These are phyloP conservation scores for Florisuga fusca DNA, from an alignment of 2,797 vertebrate genomes.

Conservation along the genomic window DNA sequence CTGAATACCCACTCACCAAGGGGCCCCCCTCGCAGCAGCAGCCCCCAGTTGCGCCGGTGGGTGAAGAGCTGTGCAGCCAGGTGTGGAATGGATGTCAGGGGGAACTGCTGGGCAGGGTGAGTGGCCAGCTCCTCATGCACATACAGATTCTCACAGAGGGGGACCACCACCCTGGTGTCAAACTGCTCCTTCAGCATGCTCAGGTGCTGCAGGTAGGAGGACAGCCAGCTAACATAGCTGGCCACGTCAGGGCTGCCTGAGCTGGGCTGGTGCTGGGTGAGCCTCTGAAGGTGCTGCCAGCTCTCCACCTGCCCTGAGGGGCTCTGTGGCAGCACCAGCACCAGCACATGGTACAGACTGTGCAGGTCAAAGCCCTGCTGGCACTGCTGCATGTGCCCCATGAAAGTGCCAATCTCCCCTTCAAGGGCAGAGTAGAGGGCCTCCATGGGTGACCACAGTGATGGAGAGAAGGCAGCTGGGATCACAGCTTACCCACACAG, in stretches of 20 bases:
- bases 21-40: conserved; percentile 24
- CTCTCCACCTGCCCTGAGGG: conserved; percentile 8
- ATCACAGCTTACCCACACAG: background rate
- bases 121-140: background rate
- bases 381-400: conserved; percentile 3
- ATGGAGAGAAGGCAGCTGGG: background rate
- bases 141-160: conserved; percentile 66
- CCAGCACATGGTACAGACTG: conserved; percentile 9
- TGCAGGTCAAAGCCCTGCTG: conserved; percentile 42
- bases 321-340: background rate
- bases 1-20: background rate
- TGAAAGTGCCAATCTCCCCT: conserved; percentile 46
- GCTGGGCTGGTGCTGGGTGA: background rate
- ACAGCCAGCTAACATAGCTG: conserved; percentile 48
- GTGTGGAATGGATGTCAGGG: background rate
- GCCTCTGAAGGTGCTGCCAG: conserved; percentile 33
- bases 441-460: background rate
- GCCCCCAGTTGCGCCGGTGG: conserved; percentile 43
- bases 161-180: conserved; percentile 38
- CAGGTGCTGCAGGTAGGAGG: conserved; percentile 55
- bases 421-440: conserved; percentile 41
- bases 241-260: background rate
- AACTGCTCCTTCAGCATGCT: conserved; percentile 54
- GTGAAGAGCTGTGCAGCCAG: conserved; percentile 61
- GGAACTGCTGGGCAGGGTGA: fast-evolving